phyloP scores from a whole-genome alignment of 2,888 invertebrate genomes.

The Oscheius sp. region DNA sequence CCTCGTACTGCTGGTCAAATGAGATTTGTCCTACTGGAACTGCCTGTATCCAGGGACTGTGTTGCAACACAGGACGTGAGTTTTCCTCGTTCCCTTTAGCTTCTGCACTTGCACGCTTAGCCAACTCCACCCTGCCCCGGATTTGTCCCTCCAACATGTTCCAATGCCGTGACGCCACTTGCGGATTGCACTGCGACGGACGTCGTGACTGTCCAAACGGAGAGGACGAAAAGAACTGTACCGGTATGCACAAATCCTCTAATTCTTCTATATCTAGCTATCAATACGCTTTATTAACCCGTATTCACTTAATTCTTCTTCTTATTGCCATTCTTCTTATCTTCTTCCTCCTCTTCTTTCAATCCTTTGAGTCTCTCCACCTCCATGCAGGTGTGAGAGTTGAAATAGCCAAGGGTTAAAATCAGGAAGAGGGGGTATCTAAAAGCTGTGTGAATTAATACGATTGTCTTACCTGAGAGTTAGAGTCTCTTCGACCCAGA shows the following conservation, averaged over 20 bases:
- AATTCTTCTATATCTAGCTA: conserved; percentile 7
- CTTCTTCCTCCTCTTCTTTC: conserved; percentile 34
- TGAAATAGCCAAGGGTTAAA: conserved; percentile 68
- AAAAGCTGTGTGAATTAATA: conserved; percentile 19
- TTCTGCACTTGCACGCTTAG: conserved; percentile 28
- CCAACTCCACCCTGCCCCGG: conserved; percentile 38
- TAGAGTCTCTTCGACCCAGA: conserved; percentile 72
- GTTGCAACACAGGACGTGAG: conserved; percentile 67
- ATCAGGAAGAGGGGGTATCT: conserved; percentile 70
- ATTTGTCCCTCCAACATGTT: conserved; percentile 53
- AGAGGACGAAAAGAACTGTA: conserved; percentile 60
- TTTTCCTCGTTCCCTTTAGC: conserved; percentile 27
- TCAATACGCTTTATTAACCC: conserved; percentile 12
- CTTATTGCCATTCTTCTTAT: conserved; percentile 27
- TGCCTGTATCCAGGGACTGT: conserved; percentile 67
- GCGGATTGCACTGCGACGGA: conserved; percentile 57
- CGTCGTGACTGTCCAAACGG: conserved; percentile 53
- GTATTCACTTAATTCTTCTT: conserved; percentile 17
- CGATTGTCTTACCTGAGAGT: conserved; percentile 50
- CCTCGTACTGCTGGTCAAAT: conserved; percentile 72
- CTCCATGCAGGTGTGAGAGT: conserved; percentile 70
- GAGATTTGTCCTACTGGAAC: conserved; percentile 68
- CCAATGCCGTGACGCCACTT: conserved; percentile 59
- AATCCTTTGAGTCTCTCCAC: conserved; percentile 49
- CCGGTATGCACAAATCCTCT: conserved; percentile 14